Evolutionary conservation across 2,113 vertebrate species (phyloP).

Genomic region (Nesoenas mayeri): DNA sequence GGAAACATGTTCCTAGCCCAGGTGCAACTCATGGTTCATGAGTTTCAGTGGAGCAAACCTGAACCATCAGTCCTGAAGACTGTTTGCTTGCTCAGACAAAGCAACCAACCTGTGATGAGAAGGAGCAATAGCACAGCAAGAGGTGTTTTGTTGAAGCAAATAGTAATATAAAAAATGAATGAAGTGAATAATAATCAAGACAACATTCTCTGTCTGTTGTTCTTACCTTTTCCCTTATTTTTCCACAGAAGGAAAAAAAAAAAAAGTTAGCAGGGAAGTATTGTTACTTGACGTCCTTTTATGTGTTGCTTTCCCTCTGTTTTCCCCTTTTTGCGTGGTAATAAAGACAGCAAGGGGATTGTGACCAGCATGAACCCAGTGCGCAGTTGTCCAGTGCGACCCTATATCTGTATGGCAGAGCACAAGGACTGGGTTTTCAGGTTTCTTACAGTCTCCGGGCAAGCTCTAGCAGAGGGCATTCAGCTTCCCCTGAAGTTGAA

Average conservation of each 20-base stretch:
- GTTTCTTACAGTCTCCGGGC: not conserved
- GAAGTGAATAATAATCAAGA: not conserved
- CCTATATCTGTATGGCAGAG: not conserved
- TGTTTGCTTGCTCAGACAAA: not conserved
- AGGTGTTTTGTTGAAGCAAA: not conserved
- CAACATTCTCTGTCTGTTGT: not conserved
- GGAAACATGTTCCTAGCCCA: rapidly evolving
- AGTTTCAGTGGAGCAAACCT: not conserved
- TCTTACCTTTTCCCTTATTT: not conserved
- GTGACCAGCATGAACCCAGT: rapidly evolving
- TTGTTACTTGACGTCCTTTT: not conserved
- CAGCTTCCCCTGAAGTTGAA: not conserved
- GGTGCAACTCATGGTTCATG: not conserved
- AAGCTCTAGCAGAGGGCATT: not conserved
- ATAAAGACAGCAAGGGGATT: not conserved
- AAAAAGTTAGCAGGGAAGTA: not conserved
- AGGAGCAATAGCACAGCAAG: not conserved
- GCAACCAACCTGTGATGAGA: not conserved
- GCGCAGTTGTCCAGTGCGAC: not conserved
- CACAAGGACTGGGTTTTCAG: not conserved
- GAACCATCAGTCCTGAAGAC: not conserved
- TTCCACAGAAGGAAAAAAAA: not conserved
- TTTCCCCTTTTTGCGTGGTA: not conserved
- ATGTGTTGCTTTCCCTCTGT: not conserved
- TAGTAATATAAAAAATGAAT: not conserved